Evolutionary conservation across 2,113 vertebrate genomes (phyloP).

Genomic region (Anolis sagrei): DNA sequence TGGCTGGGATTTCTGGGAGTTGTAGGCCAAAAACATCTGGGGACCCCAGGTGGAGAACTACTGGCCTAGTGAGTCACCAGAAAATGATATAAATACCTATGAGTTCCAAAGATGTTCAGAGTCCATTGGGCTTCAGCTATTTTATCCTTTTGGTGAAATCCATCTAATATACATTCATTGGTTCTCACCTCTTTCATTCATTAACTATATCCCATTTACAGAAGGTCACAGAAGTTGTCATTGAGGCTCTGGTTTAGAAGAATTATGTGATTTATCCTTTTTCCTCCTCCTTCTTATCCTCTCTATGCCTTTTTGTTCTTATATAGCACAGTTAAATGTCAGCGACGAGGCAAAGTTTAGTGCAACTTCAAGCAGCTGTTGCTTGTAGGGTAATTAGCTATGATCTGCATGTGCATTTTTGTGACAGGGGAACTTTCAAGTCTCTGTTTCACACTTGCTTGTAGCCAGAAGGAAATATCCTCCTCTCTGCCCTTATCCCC

Average conservation of each 20-base stretch:
- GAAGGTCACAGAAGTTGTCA: background rate
- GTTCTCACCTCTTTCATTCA: background rate
- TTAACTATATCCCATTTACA: background rate
- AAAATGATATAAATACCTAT: background rate
- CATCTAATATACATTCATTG: background rate
- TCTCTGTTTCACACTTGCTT: constrained; percentile 2
- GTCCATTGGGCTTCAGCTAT: background rate
- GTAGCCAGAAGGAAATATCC: background rate
- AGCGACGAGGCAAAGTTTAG: background rate
- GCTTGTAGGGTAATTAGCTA: constrained; percentile 8
- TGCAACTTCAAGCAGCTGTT: background rate
- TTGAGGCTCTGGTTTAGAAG: background rate
- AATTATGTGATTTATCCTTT: background rate
- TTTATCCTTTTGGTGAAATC: background rate
- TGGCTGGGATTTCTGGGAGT: too few relatives aligned
- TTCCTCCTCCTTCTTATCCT: background rate
- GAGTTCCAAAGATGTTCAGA: background rate
- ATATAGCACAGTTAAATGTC: background rate
- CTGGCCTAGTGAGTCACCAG: background rate
- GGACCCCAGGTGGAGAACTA: too few relatives aligned
- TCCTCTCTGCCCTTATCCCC: background rate
- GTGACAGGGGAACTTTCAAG: background rate
- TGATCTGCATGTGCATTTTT: background rate
- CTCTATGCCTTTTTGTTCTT: background rate
- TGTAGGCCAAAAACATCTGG: too few relatives aligned